Evolutionary conservation across 2,888 invertebrate genomes (phyloP).

Genomic region (Tinea trinotella): DNA sequence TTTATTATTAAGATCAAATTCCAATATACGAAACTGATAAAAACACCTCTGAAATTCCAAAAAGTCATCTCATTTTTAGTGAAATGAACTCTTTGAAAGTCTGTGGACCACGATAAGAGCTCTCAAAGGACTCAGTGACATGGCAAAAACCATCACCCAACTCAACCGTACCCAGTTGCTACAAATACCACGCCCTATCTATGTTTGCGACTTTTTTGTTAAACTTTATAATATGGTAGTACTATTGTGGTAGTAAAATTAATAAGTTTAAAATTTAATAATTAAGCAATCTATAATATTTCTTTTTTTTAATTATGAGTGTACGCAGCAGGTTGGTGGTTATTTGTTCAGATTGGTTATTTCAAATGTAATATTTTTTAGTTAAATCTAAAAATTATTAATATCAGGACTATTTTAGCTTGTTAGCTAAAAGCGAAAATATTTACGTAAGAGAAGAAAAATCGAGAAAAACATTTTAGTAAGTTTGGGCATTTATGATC

Average conservation of each 20-base stretch:
- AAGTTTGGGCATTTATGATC: background rate
- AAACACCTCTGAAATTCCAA: background rate
- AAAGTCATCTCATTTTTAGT: constrained; percentile 21
- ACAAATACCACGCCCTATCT: background rate
- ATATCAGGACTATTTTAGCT: too few species aligned
- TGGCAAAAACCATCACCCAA: constrained; percentile 23
- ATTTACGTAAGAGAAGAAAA: background rate
- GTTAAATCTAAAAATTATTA: too few species aligned
- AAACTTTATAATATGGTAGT: background rate
- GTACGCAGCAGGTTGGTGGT: too few species aligned
- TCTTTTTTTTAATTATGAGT: too few species aligned
- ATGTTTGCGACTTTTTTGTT: background rate
- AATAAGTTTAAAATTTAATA: too few species aligned
- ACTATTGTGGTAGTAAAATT: too few species aligned
- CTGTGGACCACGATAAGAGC: constrained; percentile 26
- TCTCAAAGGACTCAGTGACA: constrained; percentile 24
- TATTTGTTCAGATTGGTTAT: too few species aligned
- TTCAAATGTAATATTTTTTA: too few species aligned
- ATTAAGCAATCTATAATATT: too few species aligned
- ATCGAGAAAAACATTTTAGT: background rate
- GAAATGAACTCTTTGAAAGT: constrained; percentile 20
- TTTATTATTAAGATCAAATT: too few species aligned
- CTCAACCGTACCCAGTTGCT: background rate
- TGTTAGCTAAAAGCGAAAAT: background rate
- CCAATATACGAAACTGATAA: too few species aligned